Base-by-base conservation (phyloP, 2,113 vertebrate species). In the Perccottus glenii region DNA sequence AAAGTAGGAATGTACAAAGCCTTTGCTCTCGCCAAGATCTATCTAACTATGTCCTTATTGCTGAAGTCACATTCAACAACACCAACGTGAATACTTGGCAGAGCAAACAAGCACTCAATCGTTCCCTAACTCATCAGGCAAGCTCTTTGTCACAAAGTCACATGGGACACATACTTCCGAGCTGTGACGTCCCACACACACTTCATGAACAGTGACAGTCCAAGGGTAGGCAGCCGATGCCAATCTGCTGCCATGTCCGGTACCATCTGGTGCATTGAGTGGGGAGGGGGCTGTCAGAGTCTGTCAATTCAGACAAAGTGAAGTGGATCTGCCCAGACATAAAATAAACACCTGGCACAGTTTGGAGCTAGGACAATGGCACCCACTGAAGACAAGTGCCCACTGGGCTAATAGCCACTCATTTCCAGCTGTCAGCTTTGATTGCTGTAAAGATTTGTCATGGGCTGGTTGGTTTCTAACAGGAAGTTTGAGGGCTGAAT, bases 331-430 rank as follows among this genome's bases (percentile, higher is more conserved):
- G 59, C 68, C 45, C 68, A 67, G 79, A 85, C 78, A 69, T 64
- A 82, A 81, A 76, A 75, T 27, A 53, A 77, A 84, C 89, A 86
- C 85, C 86, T 88, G 87, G 75, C 71, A 49, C 48, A 27, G 77
- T 81, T 57, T 75, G 59, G 19, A 55, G 64, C 51, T 2, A 60
- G 46, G 42, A 80, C 80, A 78, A 70, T 19, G 59, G 35, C 51
- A 14, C 2, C 57, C 64, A 45, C 1, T 36, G 67, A 56, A 49
- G 76, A 77, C 78, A 73, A 67, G 68, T 38, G 70, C 63, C 78
- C 81, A 70, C 12, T 27, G 67, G 78, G 48, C 66, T 80, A 75
- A 85, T 87, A 77, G 70, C 63, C 73, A 12, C 57, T 78, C 69
- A 82, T 88, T 85, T 80, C 69, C 82, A 78, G 70, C 80, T 79